A percentile compares a stretch with the other conserved stretches of the same genome.
phyloP scores from a whole-genome alignment of 2,113 vertebrate genomes.

The Archocentrus centrarchus region DNA sequence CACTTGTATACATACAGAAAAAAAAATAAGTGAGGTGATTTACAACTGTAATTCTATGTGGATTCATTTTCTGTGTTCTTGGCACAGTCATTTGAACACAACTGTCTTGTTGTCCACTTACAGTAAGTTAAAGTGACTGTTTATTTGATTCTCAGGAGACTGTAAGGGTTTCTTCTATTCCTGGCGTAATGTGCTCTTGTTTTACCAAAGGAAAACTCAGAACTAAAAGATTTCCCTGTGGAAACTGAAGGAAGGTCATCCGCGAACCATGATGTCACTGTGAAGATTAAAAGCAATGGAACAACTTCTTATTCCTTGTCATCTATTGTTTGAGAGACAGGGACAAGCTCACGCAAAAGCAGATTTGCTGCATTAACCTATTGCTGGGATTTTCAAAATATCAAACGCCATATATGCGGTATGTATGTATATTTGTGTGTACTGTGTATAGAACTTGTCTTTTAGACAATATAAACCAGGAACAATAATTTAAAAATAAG shows the following conservation, averaged over 20 bases:
- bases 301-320: neutral
- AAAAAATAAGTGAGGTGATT: neutral
- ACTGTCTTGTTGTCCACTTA: neutral
- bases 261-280: neutral
- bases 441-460: neutral
- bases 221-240: neutral
- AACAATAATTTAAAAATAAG: neutral
- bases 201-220: neutral
- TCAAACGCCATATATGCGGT: neutral
- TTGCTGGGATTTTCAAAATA: neutral
- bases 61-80: neutral
- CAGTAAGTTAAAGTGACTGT: neutral
- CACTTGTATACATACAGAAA: neutral
- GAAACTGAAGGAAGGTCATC: conserved; percentile 6
- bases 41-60: neutral
- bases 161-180: neutral
- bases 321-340: neutral
- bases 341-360: neutral
- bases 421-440: neutral
- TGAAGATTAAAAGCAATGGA: neutral
- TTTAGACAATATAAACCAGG: neutral
- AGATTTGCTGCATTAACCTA: neutral
- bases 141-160: neutral
- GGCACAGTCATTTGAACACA: neutral
- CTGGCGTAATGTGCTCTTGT: neutral